phyloP scores from a whole-genome alignment of 2,888 invertebrate species.

The Tenthredo livida region DNA sequence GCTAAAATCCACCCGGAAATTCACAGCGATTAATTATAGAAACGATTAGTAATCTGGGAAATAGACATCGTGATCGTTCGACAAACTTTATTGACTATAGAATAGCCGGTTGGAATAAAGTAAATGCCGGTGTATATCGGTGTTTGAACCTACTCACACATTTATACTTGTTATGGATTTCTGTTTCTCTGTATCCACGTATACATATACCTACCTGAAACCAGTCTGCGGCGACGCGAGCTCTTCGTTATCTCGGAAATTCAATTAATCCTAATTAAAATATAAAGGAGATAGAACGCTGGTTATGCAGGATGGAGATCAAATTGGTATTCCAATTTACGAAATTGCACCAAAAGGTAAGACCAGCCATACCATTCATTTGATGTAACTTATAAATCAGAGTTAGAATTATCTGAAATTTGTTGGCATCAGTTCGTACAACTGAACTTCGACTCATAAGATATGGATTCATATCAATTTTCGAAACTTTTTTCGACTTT shows the following conservation, averaged over 20 bases:
- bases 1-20: not conserved
- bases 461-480: not conserved
- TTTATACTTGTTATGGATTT: conserved; percentile 12
- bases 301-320: not conserved
- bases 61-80: not conserved
- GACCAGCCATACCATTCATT: not conserved
- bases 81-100: not conserved
- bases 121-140: not conserved
- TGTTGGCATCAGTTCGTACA: not conserved
- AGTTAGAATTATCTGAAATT: not conserved
- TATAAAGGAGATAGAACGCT: conserved; percentile 24
- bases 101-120: not conserved
- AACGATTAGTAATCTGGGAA: conserved; percentile 23
- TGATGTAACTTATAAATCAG: not conserved
- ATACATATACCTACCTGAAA: too few relatives aligned
- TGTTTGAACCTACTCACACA: not conserved
- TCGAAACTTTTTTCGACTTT: not conserved
- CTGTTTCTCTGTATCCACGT: conserved; percentile 13
- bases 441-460: not conserved
- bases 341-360: not conserved
- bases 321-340: conserved; percentile 21
- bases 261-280: conserved; percentile 46
- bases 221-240: conserved; percentile 7
- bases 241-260: conserved; percentile 37
- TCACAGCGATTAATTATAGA: conserved; percentile 25